phyloP scores from a whole-genome alignment of 2,113 vertebrate species.

The Callospermophilus lateralis region DNA sequence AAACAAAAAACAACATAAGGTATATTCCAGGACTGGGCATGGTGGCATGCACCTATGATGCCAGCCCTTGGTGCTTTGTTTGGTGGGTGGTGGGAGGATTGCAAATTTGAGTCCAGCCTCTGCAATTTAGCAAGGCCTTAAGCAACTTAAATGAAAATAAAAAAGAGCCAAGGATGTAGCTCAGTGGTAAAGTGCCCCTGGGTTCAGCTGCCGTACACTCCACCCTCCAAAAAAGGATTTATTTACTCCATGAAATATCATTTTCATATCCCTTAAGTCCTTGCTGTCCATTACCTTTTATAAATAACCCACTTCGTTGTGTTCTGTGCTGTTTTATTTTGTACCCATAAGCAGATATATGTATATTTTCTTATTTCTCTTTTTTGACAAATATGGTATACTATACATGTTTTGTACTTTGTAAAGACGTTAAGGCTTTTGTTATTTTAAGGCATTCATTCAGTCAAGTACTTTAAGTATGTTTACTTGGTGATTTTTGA shows the following conservation, averaged over 20 bases:
- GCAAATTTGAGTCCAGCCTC: no score
- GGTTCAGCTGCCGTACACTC: no score
- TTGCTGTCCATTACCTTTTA: neutral
- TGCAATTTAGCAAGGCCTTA: no score
- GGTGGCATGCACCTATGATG: no score
- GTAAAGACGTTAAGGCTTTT: slow-evolving; percentile 31
- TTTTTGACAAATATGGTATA: neutral
- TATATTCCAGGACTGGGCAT: no score
- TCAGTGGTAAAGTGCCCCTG: no score
- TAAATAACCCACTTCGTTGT: neutral
- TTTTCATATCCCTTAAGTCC: neutral
- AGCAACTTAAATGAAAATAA: no score
- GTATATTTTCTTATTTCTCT: neutral
- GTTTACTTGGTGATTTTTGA: slow-evolving; percentile 40
- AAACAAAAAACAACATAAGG: neutral
- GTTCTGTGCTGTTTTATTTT: slow-evolving; percentile 19
- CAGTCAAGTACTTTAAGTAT: neutral
- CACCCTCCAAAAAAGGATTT: neutral
- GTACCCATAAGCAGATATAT: neutral
- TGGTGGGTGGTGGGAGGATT: no score
- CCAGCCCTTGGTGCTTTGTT: no score
- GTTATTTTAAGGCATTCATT: slow-evolving; percentile 15
- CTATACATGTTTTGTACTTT: neutral
- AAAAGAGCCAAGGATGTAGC: no score
- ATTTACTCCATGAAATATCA: neutral